phyloP scores from a whole-genome alignment of 2,797 vertebrate genomes.

The Melanotaenia pygmaea region DNA sequence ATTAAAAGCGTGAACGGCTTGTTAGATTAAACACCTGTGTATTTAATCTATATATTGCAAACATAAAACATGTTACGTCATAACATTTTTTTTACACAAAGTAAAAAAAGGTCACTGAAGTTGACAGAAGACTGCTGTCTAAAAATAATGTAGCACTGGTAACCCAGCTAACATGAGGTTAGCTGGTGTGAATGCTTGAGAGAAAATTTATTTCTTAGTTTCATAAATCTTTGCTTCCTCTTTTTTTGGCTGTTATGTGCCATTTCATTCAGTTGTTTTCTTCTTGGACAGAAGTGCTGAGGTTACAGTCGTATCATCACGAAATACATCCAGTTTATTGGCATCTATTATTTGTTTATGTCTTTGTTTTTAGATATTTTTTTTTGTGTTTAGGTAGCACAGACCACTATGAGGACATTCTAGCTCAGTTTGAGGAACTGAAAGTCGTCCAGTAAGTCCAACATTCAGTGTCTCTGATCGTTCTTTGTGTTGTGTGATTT shows the following conservation, averaged over 20 bases:
- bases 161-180: constrained; percentile 8
- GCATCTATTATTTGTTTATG: neutral
- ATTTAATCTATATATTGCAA: neutral
- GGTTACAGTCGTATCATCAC: neutral
- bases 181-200: constrained; percentile 5
- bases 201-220: neutral
- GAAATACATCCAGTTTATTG: neutral
- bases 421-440: constrained; percentile 84
- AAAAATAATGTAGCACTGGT: constrained; percentile 8
- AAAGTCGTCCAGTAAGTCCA: constrained; percentile 83
- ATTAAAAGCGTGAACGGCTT: neutral
- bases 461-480: constrained; percentile 24
- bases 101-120: neutral
- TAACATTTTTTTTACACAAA: neutral
- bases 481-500: constrained; percentile 1
- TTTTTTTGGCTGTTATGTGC: neutral
- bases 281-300: constrained; percentile 4
- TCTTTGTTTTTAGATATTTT: neutral
- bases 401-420: constrained; percentile 84
- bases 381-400: constrained; percentile 66
- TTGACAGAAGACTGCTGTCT: constrained; percentile 10
- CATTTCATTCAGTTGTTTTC: neutral
- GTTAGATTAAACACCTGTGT: neutral
- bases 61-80: neutral
- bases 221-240: constrained; percentile 15